Conservation (phyloP, 2,113 vertebrate species). For the Phalacrocorax pelagicus region DNA sequence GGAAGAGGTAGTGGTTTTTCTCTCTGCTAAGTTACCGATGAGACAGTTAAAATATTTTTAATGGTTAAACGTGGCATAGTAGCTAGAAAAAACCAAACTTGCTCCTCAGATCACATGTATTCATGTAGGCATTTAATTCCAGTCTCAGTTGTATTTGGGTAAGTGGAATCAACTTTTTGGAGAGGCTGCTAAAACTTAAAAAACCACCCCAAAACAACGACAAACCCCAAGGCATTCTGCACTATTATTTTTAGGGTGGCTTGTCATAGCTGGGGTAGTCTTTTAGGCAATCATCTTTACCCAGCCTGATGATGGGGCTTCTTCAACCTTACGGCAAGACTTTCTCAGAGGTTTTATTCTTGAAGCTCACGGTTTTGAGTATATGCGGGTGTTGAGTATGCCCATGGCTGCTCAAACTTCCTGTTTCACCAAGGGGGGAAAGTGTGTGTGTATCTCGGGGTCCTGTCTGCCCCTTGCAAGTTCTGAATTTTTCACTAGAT, state of each 20-base stretch:
- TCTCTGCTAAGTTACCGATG: neutral
- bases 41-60: neutral
- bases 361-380: neutral
- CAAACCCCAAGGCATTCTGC: neutral
- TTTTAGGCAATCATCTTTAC: neutral
- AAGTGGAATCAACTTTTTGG: neutral
- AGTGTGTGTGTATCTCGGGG: neutral
- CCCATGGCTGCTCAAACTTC: neutral
- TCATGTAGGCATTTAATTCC: neutral
- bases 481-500: neutral
- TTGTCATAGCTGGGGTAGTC: neutral
- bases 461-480: neutral
- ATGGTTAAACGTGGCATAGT: neutral
- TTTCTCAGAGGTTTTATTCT: neutral
- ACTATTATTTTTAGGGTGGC: neutral
- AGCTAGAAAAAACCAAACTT: neutral
- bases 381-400: neutral
- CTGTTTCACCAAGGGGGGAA: neutral
- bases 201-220: fast-evolving
- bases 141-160: neutral
- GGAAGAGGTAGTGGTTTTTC: neutral
- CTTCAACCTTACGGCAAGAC: neutral
- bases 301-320: neutral
- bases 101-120: neutral
- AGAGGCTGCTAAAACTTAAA: neutral